Base-by-base conservation (phyloP, 2,797 vertebrate genomes). In the Brachyalestes nurse region DNA sequence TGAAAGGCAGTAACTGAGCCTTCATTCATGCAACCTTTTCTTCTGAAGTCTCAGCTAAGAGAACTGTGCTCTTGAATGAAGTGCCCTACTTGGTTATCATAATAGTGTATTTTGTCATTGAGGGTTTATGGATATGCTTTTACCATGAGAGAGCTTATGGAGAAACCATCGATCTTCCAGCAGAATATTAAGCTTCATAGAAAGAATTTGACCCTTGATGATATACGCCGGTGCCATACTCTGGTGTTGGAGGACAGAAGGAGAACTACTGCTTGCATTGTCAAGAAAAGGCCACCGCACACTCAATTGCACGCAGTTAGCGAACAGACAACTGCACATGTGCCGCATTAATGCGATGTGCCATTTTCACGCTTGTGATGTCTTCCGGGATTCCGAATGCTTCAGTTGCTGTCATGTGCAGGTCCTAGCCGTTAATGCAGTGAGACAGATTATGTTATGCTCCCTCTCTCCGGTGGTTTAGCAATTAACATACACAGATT, bases 11-110 rank as follows among this genome's bases (percentile, higher is more conserved):
- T 57, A 72, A 75, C 70, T 64, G 13, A 21, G 21, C 75, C 70
- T 72, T 84, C 60, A 71, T 72, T 84, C 60, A 71, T 75, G 53
- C 64, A 78, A 53, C 70, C 79, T 76, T 78, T 21, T 25, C 78
- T 49, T 75, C 70, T 40, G 51, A 51, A 62, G 69, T 5, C 47
- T 74, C 38, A n/a, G 0, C 69, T 21, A 28, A 61, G 23, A 34
- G 69, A 69, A 17, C 47, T 67, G 55, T 64, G 55, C 53, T 78
- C 23, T 60, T 2, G 14, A 53, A 47, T 38, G 34, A 13, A 55
- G 69, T 70, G 70, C 74, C 75, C 75, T 81, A 42, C 61, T 72
- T 58, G 66, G 74, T 55, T 79, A 73, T 74, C 25, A 12, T 70
- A 45, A 78, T 65, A 53, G 72, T 69, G 65, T 78, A 70, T 71